Percentiles rank a stretch among this genome's conserved stretches.
Evolutionary conservation across 2,888 invertebrate species (phyloP).

Genomic region (Dynastes tityus): DNA sequence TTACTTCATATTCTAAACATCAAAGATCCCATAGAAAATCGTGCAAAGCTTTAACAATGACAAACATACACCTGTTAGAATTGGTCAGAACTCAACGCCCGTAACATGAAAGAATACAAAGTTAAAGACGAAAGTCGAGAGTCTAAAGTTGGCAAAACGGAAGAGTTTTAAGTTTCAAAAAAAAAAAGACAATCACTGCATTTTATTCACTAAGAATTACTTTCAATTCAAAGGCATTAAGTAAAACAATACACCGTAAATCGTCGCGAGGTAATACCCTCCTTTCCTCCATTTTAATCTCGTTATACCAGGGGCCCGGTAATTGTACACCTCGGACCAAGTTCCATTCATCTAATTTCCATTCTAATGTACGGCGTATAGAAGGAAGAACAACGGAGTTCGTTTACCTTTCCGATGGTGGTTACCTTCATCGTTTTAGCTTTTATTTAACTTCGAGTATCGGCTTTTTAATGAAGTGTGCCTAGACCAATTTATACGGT

Average conservation of each 20-base stretch:
- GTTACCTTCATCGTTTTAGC: neutral
- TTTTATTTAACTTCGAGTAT: neutral
- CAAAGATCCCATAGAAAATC: no score
- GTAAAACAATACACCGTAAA: slow-evolving; percentile 3
- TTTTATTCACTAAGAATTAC: no score
- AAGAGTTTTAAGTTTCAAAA: no score
- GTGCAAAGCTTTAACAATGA: no score
- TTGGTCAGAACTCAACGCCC: no score
- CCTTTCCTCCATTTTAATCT: slow-evolving; percentile 3
- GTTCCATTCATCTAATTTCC: slow-evolving; percentile 33
- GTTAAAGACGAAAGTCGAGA: no score
- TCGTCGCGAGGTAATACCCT: neutral
- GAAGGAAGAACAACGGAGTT: slow-evolving; percentile 4
- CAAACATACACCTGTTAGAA: no score
- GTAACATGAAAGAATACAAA: no score
- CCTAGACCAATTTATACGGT: neutral
- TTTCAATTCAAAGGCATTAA: neutral
- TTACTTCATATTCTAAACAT: no score
- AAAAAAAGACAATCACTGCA: no score
- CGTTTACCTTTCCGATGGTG: neutral
- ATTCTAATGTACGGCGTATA: slow-evolving; percentile 10
- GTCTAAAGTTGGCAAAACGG: no score
- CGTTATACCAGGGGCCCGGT: slow-evolving; percentile 11
- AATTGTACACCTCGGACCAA: slow-evolving; percentile 19
- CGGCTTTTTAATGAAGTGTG: neutral